These are phyloP conservation scores for Peromyscus polionotus DNA, from an alignment of 2,113 vertebrate species.

Conservation along the genomic window DNA sequence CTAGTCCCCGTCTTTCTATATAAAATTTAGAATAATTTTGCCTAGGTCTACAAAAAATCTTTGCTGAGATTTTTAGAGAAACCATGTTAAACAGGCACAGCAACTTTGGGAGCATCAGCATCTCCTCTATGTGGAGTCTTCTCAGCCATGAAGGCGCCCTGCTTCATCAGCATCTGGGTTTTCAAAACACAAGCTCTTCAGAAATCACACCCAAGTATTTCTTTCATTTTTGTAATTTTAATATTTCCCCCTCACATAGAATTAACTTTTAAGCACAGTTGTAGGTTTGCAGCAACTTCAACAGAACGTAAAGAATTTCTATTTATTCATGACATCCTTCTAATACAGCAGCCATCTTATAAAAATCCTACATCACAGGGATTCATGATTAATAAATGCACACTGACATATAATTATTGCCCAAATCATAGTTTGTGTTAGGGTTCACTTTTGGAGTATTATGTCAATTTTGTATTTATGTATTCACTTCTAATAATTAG, in stretches of 20 bases:
- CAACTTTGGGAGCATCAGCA: not conserved
- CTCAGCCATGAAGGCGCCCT: not conserved
- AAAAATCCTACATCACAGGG: not conserved
- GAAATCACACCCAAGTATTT: not conserved
- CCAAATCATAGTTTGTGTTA: not conserved
- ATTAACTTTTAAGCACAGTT: not conserved
- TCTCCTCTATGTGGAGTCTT: not conserved
- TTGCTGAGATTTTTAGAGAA: conserved; percentile 7
- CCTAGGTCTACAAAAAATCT: not conserved
- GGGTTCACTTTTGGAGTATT: not conserved
- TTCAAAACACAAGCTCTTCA: not conserved
- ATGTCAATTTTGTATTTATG: not conserved
- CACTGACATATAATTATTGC: not conserved
- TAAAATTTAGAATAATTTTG: conserved; percentile 39
- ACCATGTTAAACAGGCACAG: not conserved
- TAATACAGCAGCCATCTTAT: not conserved
- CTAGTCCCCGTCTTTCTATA: not conserved
- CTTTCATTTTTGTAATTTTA: not conserved
- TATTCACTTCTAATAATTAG: not conserved
- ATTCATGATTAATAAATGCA: not conserved
- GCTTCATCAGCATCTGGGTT: not conserved
- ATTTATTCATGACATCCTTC: not conserved
- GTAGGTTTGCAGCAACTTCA: not conserved
- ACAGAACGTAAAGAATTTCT: not conserved
- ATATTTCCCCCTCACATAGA: not conserved